Percentiles rank a stretch among this genome's conserved stretches.
Conservation (phyloP, 2,797 vertebrate species). For the Catostomus latipinnis region DNA sequence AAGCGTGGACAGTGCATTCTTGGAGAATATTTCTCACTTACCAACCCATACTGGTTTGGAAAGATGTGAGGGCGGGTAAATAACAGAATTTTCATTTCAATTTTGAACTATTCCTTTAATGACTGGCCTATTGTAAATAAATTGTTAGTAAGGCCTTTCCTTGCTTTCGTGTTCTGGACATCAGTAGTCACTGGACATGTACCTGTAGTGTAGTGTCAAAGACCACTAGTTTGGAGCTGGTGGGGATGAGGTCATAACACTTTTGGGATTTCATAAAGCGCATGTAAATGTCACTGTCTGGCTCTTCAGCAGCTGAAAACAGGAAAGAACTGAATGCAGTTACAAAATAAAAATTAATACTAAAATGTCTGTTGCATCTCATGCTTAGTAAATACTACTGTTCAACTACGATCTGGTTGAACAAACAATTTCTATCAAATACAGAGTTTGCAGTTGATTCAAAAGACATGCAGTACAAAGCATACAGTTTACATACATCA, state of each 20-base stretch:
- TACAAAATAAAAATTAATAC: not conserved
- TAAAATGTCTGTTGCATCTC: too few species aligned
- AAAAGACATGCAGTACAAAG: not conserved
- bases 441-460: not conserved
- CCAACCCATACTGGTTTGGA: too few species aligned
- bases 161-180: not conserved
- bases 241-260: conserved; percentile 99
- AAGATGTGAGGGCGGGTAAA: too few species aligned
- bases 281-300: conserved; percentile 96
- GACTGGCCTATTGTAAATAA: not conserved
- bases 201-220: conserved; percentile 98
- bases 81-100: too few species aligned
- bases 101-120: too few species aligned
- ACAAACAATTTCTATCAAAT: not conserved
- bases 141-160: too few species aligned
- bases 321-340: not conserved
- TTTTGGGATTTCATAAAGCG: conserved; percentile 99
- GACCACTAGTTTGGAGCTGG: conserved; percentile 97
- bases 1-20: too few species aligned
- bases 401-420: not conserved
- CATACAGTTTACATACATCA: not conserved
- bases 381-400: not conserved
- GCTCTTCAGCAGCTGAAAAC: conserved; percentile 88
- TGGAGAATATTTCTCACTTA: too few species aligned
- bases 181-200: conserved; percentile 59